Percentiles rank a stretch among this genome's conserved stretches.
These are phyloP conservation scores for Eupithecia dodoneata DNA, from an alignment of 2,888 invertebrate genomes.

Conservation along the genomic window DNA sequence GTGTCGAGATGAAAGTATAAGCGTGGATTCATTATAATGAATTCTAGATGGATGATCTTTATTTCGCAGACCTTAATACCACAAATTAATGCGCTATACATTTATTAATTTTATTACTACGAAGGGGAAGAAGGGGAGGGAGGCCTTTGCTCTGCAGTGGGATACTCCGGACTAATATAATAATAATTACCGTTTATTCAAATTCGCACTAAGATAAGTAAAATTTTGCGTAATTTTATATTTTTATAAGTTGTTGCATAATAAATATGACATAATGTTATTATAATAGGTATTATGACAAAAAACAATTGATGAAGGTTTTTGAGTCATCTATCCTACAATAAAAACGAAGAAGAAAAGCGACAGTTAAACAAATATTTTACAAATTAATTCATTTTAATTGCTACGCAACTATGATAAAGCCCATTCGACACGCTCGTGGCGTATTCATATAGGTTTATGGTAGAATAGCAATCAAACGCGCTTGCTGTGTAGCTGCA, in stretches of 20 bases:
- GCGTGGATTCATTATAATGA: background rate
- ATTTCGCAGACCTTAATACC: too few species aligned
- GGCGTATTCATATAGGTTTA: conserved; percentile 21
- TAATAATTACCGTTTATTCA: too few species aligned
- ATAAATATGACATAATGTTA: too few species aligned
- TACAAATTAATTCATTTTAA: background rate
- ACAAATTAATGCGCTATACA: background rate
- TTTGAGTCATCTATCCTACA: background rate
- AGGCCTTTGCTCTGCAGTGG: too few species aligned
- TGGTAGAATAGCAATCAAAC: conserved; percentile 20
- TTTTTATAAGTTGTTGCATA: too few species aligned
- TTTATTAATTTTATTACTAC: background rate
- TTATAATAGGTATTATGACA: background rate
- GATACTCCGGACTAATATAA: too few species aligned
- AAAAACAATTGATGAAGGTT: background rate
- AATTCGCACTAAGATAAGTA: too few species aligned
- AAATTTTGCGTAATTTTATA: too few species aligned
- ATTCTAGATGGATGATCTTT: background rate
- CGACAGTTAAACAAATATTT: background rate
- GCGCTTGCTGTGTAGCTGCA: background rate
- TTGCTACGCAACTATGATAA: background rate
- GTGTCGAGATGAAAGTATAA: background rate
- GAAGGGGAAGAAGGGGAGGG: too few species aligned
- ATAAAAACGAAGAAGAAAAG: background rate
- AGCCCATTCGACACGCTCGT: background rate